Evolutionary conservation across 1,140 invertebrate species (phyloP).

Genomic region (Monomorium pharaonis): DNA sequence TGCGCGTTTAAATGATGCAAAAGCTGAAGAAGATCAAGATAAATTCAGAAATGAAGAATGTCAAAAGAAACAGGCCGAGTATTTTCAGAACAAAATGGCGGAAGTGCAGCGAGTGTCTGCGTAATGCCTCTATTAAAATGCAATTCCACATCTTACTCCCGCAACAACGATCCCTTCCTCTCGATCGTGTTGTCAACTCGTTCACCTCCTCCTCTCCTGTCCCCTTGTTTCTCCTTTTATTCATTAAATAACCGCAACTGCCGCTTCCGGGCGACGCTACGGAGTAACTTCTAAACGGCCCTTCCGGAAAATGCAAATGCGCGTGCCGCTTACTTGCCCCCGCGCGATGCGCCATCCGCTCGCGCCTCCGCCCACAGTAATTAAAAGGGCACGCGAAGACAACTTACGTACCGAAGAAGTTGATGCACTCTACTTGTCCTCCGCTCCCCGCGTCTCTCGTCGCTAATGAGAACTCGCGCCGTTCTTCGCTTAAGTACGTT

Average conservation of each 20-base stretch:
- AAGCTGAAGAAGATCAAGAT: slow-evolving; percentile 14
- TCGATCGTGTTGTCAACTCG: slow-evolving; percentile 11
- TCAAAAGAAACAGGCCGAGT: background rate
- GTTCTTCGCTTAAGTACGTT: slow-evolving; percentile 41
- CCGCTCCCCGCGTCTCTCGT: background rate
- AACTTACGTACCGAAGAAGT: slow-evolving; percentile 63
- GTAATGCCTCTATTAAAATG: slow-evolving; percentile 79
- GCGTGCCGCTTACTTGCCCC: slow-evolving; percentile 18
- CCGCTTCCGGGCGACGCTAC: slow-evolving; percentile 56
- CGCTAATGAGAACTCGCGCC: slow-evolving; percentile 60
- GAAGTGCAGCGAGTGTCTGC: slow-evolving; percentile 19
- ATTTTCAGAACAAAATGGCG: background rate
- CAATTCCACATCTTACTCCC: slow-evolving; percentile 70
- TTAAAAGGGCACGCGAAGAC: slow-evolving; percentile 67
- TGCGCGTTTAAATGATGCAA: background rate
- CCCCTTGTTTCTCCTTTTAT: slow-evolving; percentile 67
- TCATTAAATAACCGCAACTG: slow-evolving; percentile 74
- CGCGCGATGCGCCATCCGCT: background rate
- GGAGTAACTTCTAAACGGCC: slow-evolving; percentile 72
- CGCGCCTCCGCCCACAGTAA: slow-evolving; percentile 51
- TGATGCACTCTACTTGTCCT: slow-evolving; percentile 16
- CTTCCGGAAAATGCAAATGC: slow-evolving; percentile 77
- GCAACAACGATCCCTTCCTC: background rate
- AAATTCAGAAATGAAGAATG: slow-evolving; percentile 7
- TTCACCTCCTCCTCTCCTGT: background rate